Percentiles rank a stretch among this genome's conserved stretches.
Evolutionary conservation across 1,140 invertebrate genomes (phyloP).

Genomic region (Akabosia matsudoensis): DNA sequence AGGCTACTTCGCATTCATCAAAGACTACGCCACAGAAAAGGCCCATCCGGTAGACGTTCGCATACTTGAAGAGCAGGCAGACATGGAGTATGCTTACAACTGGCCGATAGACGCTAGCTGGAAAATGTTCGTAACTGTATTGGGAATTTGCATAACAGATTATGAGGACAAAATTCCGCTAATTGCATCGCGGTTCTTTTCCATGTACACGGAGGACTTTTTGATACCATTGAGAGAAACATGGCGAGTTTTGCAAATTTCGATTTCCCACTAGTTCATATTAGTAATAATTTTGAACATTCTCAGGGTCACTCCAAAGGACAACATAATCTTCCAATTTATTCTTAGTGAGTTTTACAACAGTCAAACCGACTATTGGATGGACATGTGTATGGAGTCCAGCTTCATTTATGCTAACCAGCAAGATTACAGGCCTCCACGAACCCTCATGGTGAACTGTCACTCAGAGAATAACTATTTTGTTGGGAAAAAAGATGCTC

Average conservation of each 20-base stretch:
- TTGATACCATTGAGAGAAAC: slow-evolving; percentile 25
- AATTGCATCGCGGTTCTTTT: slow-evolving; percentile 27
- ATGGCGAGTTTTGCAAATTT: slow-evolving; percentile 13
- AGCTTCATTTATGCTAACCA: slow-evolving; percentile 1
- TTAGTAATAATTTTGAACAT: not conserved
- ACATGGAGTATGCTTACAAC: slow-evolving; percentile 27
- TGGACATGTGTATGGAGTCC: slow-evolving; percentile 24
- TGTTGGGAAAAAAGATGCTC: not conserved
- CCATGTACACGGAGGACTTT: slow-evolving; percentile 35
- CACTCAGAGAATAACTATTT: slow-evolving; percentile 28
- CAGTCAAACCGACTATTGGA: slow-evolving; percentile 13
- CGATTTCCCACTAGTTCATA: not conserved
- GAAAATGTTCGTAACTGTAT: slow-evolving; percentile 33
- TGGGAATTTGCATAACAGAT: slow-evolving; percentile 24
- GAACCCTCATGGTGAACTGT: slow-evolving; percentile 25
- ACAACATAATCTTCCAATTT: slow-evolving; percentile 28
- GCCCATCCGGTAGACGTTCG: not conserved
- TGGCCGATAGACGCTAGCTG: slow-evolving; percentile 30
- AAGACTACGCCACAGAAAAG: not conserved
- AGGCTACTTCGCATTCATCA: not conserved
- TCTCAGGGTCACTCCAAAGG: slow-evolving; percentile 14
- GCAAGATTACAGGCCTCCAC: slow-evolving; percentile 26
- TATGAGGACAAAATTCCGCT: slow-evolving; percentile 21
- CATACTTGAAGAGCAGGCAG: slow-evolving; percentile 3
- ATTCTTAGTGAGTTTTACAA: slow-evolving; percentile 26